Conservation (phyloP, 2,113 vertebrate genomes). For the Clarias magur region DNA sequence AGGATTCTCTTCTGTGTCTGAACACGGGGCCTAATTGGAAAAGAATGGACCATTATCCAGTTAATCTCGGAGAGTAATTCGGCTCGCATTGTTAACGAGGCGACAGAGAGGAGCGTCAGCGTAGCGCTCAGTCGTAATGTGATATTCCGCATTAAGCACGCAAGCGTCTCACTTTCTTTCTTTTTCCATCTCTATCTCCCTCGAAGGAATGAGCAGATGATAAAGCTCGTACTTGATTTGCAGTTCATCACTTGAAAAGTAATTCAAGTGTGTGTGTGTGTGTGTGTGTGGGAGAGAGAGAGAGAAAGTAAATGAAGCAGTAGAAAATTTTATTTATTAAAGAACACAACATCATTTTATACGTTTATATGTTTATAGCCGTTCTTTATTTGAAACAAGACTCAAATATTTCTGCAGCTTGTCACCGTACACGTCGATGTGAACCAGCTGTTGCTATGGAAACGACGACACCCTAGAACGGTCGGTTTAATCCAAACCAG, state of each 20-base stretch:
- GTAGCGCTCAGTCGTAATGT: neutral
- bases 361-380: no score
- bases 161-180: neutral
- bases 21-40: slow-evolving; percentile 16
- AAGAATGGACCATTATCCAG: slow-evolving; percentile 24
- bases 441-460: neutral
- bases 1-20: neutral
- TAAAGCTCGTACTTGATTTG: neutral
- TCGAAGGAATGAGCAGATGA: neutral
- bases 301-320: neutral
- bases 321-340: neutral
- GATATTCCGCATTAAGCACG: neutral
- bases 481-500: neutral
- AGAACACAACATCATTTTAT: neutral
- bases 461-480: neutral
- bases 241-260: neutral
- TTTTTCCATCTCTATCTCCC: neutral
- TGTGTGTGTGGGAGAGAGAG: no score
- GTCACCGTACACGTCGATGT: no score
- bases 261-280: neutral
- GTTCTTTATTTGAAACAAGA: no score
- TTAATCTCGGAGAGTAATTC: slow-evolving; percentile 8
- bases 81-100: neutral
- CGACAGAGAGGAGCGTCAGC: neutral
- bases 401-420: no score